Evolutionary conservation across 2,113 vertebrate genomes (phyloP).

Genomic region (Eptesicus fuscus): DNA sequence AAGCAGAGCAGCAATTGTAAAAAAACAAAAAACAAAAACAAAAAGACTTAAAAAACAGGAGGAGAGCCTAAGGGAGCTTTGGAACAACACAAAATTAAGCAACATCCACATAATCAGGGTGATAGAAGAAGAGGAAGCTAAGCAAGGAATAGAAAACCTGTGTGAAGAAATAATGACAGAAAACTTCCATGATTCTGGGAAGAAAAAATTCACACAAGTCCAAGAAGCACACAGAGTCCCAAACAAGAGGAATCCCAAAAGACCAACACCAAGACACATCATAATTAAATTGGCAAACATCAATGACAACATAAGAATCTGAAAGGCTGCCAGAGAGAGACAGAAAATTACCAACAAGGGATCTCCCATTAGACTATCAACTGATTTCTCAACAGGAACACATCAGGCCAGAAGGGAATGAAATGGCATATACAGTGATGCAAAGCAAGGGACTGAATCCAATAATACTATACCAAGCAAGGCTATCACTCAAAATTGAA

Average conservation of each 20-base stretch:
- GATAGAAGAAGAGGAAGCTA: neutral
- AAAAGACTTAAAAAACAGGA: neutral
- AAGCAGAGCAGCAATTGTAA: neutral
- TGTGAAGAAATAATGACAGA: neutral
- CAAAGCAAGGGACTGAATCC: too few relatives aligned
- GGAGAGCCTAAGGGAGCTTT: neutral
- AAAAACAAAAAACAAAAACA: too few relatives aligned
- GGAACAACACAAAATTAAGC: neutral
- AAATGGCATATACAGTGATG: neutral
- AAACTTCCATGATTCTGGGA: neutral
- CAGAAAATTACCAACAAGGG: neutral
- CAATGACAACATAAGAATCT: neutral
- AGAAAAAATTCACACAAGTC: neutral
- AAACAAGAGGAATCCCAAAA: neutral
- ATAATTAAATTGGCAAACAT: neutral
- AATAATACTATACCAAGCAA: neutral
- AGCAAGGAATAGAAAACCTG: neutral
- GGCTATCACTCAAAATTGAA: neutral
- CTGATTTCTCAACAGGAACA: neutral
- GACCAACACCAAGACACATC: neutral
- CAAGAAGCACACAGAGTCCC: neutral
- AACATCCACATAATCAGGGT: neutral
- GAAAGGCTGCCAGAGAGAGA: neutral
- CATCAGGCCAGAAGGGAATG: neutral
- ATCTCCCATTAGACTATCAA: neutral